Evolutionary conservation across 2,113 vertebrate genomes (phyloP).

Genomic region (Copsychus sechellarum): DNA sequence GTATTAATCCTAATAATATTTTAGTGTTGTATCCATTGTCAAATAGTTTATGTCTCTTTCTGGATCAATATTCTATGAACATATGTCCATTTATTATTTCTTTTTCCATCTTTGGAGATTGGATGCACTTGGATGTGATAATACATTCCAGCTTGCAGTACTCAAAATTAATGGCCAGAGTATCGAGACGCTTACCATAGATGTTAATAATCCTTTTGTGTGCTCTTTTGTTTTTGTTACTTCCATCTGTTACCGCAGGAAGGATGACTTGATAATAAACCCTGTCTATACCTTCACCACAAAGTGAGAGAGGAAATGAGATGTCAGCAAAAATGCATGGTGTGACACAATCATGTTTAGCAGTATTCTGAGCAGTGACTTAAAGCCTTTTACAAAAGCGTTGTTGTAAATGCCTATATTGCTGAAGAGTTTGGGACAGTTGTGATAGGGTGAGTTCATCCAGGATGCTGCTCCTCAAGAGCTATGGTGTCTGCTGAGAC

Average conservation of each 20-base stretch:
- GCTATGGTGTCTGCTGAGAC: neutral
- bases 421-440: conserved; percentile 11
- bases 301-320: conserved; percentile 68
- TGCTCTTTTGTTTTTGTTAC: conserved; percentile 38
- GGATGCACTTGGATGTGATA: conserved; percentile 27
- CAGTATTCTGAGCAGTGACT: conserved; percentile 34
- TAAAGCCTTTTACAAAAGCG: conserved; percentile 16
- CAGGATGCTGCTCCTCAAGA: neutral
- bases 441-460: neutral
- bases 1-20: neutral
- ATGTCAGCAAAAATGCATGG: conserved; percentile 63
- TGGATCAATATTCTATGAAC: conserved; percentile 1
- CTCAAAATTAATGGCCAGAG: conserved; percentile 17
- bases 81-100: neutral
- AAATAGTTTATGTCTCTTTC: conserved; percentile 20
- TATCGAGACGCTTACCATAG: conserved; percentile 14
- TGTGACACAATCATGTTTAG: conserved; percentile 14
- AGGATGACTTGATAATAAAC: conserved; percentile 65
- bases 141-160: conserved; percentile 49
- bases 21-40: neutral
- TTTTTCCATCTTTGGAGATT: neutral
- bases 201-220: conserved; percentile 31
- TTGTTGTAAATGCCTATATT: neutral
- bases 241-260: conserved; percentile 60
- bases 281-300: conserved; percentile 54